Base-by-base conservation (phyloP, 2,113 vertebrate species). In the Tachycineta bicolor region DNA sequence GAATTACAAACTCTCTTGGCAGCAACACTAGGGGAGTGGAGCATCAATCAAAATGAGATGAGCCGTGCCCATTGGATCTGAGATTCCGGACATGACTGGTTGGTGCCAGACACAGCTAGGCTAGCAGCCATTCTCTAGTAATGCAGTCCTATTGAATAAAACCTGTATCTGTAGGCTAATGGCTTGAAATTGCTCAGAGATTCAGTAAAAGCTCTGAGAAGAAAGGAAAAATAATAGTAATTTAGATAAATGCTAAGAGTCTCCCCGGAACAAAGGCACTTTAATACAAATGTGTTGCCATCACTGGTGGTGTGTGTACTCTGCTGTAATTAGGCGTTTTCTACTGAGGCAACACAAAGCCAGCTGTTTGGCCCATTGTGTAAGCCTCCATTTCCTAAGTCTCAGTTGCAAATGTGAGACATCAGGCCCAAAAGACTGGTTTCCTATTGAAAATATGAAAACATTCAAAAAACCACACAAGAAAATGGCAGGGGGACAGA, bases 181-280 rank as follows among this genome's bases (percentile, higher is more conserved):
- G 69, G 79, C 84, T 96, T 87, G 62, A 96, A 96, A 96, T 96
- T 96, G 84, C 82, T 94, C 69, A 44, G 89, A 95, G 95, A 90
- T 93, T 91, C 94, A 93, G 94, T 92, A 94, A 97, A 96, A 93
- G 92, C 97, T 97, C 93, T 56, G 76, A 96, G 78, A 91, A 77
- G 64, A 89, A 96, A 92, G 55, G 24, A 82, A 95, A 97, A 96
- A 97, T 96, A 97, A 93, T 96, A 96, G 95, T 93, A 39, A 97
- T 97, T 97, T 96, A 90, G 90, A 96, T 89, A 97, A 97, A 96
- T 94, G 92, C 96, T 96, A 92, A 95, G 62, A 91, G 71, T 95
- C 43, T 88, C 68, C 46, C 11, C 60, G 78, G 91, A 95, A 97
- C 90, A 97, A 97, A 96, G 55, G 84, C 84, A 87, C 87, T 96